Conservation (phyloP, 2,888 invertebrate species). For the Amblyteles armatorius region DNA sequence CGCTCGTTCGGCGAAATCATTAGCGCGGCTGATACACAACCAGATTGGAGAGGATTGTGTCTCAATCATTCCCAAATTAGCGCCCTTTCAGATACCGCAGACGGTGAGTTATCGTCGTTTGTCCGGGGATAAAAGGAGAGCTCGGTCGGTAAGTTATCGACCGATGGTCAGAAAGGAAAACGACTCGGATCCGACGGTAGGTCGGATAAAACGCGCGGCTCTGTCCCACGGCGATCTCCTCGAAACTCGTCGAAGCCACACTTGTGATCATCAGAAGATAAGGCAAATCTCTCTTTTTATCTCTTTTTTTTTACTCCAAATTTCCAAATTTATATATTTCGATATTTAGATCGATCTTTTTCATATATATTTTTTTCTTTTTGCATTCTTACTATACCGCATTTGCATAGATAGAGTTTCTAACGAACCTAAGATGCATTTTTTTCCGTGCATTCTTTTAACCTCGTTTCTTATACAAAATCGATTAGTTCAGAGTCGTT, state of each 20-base stretch:
- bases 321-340: no score
- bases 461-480: background rate
- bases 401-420: background rate
- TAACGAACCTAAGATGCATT: background rate
- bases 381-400: background rate
- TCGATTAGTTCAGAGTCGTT: background rate
- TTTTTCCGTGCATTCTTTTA: background rate
- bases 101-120: conserved; percentile 4
- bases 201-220: background rate
- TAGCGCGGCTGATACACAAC: conserved; percentile 18
- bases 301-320: background rate
- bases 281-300: background rate
- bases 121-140: background rate
- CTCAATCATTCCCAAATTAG: background rate
- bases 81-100: background rate
- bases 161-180: background rate
- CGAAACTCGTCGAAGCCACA: background rate
- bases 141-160: conserved; percentile 13
- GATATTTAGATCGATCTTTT: background rate
- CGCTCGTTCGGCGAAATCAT: conserved; percentile 40
- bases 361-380: no score
- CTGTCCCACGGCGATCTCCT: background rate
- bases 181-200: background rate
- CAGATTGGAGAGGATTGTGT: background rate
- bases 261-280: background rate